Evolutionary conservation across 1,140 invertebrate species (phyloP).

Genomic region (Aphelenchoides besseyi): DNA sequence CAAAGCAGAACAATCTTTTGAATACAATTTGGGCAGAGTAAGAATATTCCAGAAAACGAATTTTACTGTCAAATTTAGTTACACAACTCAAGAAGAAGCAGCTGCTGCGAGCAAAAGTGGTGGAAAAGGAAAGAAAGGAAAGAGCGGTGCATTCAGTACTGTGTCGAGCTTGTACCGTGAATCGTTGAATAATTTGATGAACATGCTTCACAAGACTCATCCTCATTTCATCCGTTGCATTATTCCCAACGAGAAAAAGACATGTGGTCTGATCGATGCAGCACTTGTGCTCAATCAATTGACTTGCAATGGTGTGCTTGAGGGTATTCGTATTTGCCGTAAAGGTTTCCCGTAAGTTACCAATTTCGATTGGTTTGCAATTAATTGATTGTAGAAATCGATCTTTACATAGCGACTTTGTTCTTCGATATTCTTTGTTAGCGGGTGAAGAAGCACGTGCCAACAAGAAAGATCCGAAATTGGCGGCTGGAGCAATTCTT

Average conservation of each 20-base stretch:
- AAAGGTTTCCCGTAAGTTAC: conserved; percentile 90
- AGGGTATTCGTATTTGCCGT: conserved; percentile 99
- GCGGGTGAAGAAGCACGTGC: conserved; percentile 56
- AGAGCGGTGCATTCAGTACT: conserved; percentile 62
- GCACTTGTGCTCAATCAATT: conserved; percentile 78
- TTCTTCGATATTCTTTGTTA: conserved; percentile 50
- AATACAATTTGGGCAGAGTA: conserved; percentile 45
- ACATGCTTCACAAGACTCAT: conserved; percentile 71
- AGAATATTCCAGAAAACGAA: neutral
- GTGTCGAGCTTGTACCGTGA: conserved; percentile 62
- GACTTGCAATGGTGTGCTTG: conserved; percentile 99
- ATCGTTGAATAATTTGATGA: conserved; percentile 62
- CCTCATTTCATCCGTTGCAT: conserved; percentile 99
- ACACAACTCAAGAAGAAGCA: conserved; percentile 58
- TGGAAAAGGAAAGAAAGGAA: conserved; percentile 60
- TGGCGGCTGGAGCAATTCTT: conserved; percentile 62
- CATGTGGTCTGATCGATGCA: conserved; percentile 67
- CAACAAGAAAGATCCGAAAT: conserved; percentile 51
- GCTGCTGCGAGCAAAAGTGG: conserved; percentile 43
- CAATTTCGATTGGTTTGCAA: neutral
- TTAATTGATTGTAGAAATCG: conserved; percentile 31
- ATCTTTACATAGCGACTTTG: conserved; percentile 36
- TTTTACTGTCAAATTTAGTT: neutral
- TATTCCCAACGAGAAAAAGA: conserved; percentile 93
- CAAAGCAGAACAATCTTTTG: conserved; percentile 50